Conservation (phyloP, 2,888 invertebrate genomes). For the Campoplex nolae region DNA sequence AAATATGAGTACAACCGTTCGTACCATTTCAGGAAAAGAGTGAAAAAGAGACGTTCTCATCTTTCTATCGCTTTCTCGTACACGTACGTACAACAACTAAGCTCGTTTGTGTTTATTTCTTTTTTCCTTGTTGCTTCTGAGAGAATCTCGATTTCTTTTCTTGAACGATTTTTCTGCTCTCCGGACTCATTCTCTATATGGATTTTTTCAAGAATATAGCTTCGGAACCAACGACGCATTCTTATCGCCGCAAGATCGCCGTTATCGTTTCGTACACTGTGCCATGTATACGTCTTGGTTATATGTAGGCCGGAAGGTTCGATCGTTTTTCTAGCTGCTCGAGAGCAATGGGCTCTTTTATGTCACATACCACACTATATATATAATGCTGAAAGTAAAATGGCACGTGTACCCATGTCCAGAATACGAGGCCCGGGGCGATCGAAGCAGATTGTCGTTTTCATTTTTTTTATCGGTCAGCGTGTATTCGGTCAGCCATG, state of each 20-base stretch:
- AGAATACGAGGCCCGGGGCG: constrained; percentile 3
- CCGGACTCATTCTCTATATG: background rate
- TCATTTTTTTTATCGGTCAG: constrained; percentile 19
- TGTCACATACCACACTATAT: background rate
- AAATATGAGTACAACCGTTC: background rate
- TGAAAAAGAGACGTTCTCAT: background rate
- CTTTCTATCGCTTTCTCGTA: constrained; percentile 29
- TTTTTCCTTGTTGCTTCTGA: constrained; percentile 21
- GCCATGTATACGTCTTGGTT: background rate
- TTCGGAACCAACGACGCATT: constrained; percentile 40
- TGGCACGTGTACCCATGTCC: background rate
- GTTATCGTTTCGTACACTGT: constrained; percentile 49
- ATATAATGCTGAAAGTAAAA: background rate
- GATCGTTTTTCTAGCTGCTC: constrained; percentile 15
- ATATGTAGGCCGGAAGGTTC: constrained; percentile 33
- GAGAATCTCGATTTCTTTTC: constrained; percentile 27
- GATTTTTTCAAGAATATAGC: constrained; percentile 34
- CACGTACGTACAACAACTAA: constrained; percentile 1
- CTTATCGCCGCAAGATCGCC: constrained; percentile 49
- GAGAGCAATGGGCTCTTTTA: constrained; percentile 4
- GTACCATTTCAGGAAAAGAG: background rate
- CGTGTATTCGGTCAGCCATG: background rate
- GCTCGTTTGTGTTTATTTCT: constrained; percentile 23
- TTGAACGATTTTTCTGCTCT: constrained; percentile 34
- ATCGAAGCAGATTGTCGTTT: background rate